Evolutionary conservation across 2,797 vertebrate genomes (phyloP).

Genomic region (Okamejei kenojei): DNA sequence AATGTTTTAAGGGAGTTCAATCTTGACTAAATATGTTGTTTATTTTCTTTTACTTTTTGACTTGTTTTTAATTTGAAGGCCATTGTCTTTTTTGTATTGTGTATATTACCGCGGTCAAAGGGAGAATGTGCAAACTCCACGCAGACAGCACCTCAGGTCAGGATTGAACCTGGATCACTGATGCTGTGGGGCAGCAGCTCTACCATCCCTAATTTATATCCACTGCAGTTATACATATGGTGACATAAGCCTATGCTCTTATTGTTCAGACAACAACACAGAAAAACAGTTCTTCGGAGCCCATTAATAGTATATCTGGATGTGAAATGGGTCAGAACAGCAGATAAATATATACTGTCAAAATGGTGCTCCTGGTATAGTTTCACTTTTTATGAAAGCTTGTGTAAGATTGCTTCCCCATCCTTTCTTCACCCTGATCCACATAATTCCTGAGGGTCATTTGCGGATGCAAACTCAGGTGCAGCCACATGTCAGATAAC

Average conservation of each 20-base stretch:
- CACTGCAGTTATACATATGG: background rate
- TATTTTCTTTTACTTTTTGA: background rate
- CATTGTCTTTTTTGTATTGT: constrained; percentile 18
- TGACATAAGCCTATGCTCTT: background rate
- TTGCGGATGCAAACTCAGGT: background rate
- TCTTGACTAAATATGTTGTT: background rate
- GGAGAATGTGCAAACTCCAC: no score
- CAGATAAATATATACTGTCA: background rate
- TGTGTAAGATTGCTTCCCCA: background rate
- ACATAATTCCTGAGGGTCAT: background rate
- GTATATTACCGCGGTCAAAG: background rate
- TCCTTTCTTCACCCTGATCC: no score
- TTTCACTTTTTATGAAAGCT: background rate
- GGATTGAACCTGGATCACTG: no score
- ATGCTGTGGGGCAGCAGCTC: no score
- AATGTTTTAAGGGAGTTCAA: background rate
- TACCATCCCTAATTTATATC: no score
- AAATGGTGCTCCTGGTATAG: background rate
- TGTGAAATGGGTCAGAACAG: background rate
- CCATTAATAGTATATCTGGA: background rate
- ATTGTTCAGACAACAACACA: background rate
- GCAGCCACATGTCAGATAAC: background rate
- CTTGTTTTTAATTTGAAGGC: background rate
- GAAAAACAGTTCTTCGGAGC: background rate
- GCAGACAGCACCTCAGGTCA: no score